These are phyloP conservation scores for Macrostomum cliftonense DNA, from an alignment of 2,888 invertebrate species.

Conservation along the genomic window DNA sequence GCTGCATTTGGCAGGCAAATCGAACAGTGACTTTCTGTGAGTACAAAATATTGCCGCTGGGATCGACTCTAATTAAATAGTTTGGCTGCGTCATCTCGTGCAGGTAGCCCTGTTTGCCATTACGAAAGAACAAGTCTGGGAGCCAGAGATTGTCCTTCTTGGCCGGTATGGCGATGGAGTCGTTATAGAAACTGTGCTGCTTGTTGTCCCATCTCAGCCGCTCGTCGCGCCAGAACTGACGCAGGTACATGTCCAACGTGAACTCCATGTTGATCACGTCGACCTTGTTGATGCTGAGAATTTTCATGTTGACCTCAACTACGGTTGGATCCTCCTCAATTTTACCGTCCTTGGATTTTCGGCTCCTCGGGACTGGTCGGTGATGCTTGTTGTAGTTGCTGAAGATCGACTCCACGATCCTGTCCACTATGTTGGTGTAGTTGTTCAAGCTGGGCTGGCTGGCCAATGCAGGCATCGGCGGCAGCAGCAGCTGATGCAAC, in stretches of 20 bases:
- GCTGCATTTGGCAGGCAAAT: slow-evolving; percentile 12
- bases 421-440: background rate
- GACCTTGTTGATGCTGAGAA: slow-evolving; percentile 11
- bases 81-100: slow-evolving; percentile 12
- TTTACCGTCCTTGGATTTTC: background rate
- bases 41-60: slow-evolving; percentile 8
- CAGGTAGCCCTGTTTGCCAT: slow-evolving; percentile 11
- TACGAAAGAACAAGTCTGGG: slow-evolving; percentile 11
- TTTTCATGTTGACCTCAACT: slow-evolving; percentile 11
- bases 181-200: background rate
- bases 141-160: slow-evolving; percentile 9
- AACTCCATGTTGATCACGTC: slow-evolving; percentile 12
- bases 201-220: slow-evolving; percentile 5
- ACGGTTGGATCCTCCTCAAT: slow-evolving; percentile 2
- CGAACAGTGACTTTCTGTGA: slow-evolving; percentile 12
- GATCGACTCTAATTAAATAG: slow-evolving; percentile 6
- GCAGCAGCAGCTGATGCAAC: too few species aligned
- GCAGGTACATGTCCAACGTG: slow-evolving; percentile 11
- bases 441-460: too few species aligned
- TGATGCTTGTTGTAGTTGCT: slow-evolving; percentile 8
- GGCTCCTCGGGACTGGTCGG: slow-evolving; percentile 1
- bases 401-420: background rate
- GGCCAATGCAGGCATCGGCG: too few species aligned
- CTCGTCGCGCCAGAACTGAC: slow-evolving; percentile 9
- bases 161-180: slow-evolving; percentile 3